Conservation (phyloP, 2,888 invertebrate genomes). For the Heliconius hortense region DNA sequence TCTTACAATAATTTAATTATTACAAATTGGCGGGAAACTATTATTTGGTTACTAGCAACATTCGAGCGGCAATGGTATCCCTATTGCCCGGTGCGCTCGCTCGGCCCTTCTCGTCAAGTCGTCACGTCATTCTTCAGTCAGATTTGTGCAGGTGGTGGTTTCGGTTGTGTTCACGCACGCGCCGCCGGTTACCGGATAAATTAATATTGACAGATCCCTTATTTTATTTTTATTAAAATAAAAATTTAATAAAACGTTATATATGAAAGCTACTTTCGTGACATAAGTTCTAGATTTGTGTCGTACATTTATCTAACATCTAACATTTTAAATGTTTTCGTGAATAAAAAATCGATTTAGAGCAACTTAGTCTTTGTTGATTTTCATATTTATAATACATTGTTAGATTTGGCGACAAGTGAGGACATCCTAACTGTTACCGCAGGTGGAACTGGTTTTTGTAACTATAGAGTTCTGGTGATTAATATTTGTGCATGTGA, state of each 20-base stretch:
- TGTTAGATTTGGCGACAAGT: conserved; percentile 73
- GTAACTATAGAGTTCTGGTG: conserved; percentile 70
- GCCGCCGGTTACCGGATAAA: conserved; percentile 56
- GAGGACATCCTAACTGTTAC: conserved; percentile 58
- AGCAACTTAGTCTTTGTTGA: conserved; percentile 61
- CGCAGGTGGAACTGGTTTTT: conserved; percentile 68
- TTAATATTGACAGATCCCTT: conserved; percentile 64
- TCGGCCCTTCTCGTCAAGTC: not conserved
- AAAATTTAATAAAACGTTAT: conserved; percentile 50
- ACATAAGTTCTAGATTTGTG: conserved; percentile 51
- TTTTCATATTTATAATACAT: conserved; percentile 57
- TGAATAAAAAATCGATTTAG: conserved; percentile 66
- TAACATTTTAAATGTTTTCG: conserved; percentile 44
- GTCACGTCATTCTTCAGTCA: conserved; percentile 45
- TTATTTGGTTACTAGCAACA: conserved; percentile 30
- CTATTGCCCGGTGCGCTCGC: conserved; percentile 33
- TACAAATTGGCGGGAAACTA: conserved; percentile 24
- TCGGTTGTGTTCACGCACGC: conserved; percentile 56
- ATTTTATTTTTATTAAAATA: conserved; percentile 56
- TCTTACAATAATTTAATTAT: not conserved
- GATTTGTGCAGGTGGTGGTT: conserved; percentile 67
- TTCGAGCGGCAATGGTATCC: conserved; percentile 29
- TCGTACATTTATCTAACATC: conserved; percentile 44
- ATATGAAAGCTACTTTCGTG: conserved; percentile 58
- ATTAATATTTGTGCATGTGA: conserved; percentile 54